These are phyloP conservation scores for Lucilia cuprina DNA, from an alignment of 1,140 invertebrate genomes.

Conservation along the genomic window DNA sequence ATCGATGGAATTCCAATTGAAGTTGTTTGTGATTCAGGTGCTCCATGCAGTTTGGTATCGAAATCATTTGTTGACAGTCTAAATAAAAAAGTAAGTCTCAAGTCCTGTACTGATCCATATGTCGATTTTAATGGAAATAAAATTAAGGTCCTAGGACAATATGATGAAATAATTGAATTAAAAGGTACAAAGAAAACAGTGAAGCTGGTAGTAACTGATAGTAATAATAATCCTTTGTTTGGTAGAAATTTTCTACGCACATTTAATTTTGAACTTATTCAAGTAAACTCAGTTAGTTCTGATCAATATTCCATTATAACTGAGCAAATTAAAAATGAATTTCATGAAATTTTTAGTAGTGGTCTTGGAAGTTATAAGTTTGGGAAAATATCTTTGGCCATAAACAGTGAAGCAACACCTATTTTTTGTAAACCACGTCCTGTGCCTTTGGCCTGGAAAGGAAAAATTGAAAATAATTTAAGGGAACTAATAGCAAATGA, in stretches of 20 bases:
- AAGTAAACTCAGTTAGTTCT: constrained; percentile 37
- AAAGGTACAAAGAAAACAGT: background rate
- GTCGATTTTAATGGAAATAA: constrained; percentile 35
- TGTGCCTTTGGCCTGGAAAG: constrained; percentile 45
- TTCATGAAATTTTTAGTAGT: constrained; percentile 23
- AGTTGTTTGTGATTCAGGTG: constrained; percentile 19
- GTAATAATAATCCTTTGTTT: constrained; percentile 15
- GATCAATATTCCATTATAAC: background rate
- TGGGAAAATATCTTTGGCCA: constrained; percentile 19
- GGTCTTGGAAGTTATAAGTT: constrained; percentile 28
- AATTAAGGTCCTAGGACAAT: constrained; percentile 37
- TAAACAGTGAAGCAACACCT: constrained; percentile 43
- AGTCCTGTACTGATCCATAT: constrained; percentile 19
- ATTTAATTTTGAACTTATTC: constrained; percentile 37
- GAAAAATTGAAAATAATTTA: constrained; percentile 43
- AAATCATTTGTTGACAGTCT: constrained; percentile 23
- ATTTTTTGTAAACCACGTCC: constrained; percentile 48
- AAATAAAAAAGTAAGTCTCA: constrained; percentile 31
- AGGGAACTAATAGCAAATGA: constrained; percentile 41
- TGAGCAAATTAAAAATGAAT: constrained; percentile 24
- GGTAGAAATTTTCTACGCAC: constrained; percentile 32
- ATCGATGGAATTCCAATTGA: constrained; percentile 29
- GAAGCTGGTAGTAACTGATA: background rate
- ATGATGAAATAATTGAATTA: constrained; percentile 15
- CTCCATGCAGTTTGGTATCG: constrained; percentile 35